These are phyloP conservation scores for Schizotus pectinicornis DNA, from an alignment of 2,888 invertebrate species.

Conservation along the genomic window DNA sequence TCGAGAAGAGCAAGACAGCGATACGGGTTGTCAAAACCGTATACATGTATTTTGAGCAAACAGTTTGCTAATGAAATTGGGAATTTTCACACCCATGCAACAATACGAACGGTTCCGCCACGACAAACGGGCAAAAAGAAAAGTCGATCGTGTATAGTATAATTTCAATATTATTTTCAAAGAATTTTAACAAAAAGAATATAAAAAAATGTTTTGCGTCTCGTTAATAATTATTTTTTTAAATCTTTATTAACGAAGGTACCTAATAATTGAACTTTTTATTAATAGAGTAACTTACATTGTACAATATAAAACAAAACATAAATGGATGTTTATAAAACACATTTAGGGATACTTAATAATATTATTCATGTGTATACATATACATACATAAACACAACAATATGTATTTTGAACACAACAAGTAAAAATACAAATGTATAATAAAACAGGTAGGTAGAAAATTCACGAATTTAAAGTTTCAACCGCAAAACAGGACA, in stretches of 20 bases:
- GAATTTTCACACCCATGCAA: too few species aligned
- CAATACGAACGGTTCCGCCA: too few species aligned
- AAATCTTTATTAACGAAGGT: constrained; percentile 21
- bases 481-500: constrained; percentile 33
- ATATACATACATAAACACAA: constrained; percentile 60
- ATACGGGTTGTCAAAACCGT: too few species aligned
- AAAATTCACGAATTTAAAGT: constrained; percentile 34
- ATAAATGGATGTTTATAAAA: constrained; percentile 58
- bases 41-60: too few species aligned
- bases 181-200: neutral
- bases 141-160: too few species aligned
- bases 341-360: constrained; percentile 56
- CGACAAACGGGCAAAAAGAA: too few species aligned
- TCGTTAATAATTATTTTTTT: neutral
- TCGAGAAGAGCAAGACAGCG: too few species aligned
- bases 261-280: constrained; percentile 47
- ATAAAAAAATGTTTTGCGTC: neutral
- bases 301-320: constrained; percentile 62
- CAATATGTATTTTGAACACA: constrained; percentile 60
- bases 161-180: too few species aligned
- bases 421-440: constrained; percentile 55
- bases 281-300: constrained; percentile 55
- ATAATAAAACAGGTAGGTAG: constrained; percentile 35
- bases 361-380: constrained; percentile 57
- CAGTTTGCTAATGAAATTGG: too few species aligned